phyloP scores from a whole-genome alignment of 2,113 vertebrate genomes.

The Chloebia gouldiae region DNA sequence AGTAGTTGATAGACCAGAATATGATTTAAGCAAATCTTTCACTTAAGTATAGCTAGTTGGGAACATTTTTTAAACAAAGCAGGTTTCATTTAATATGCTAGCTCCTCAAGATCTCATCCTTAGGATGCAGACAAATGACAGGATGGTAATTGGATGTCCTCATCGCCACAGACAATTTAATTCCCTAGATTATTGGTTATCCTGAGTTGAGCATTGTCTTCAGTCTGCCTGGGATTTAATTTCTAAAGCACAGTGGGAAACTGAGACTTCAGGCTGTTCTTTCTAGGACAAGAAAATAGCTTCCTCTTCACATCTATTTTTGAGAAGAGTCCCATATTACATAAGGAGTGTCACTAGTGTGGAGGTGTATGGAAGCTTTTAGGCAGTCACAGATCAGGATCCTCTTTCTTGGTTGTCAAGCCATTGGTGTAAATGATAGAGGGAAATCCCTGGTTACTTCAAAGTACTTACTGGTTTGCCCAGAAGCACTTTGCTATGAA shows the following conservation, averaged over 20 bases:
- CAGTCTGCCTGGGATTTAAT: not conserved
- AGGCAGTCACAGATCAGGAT: conserved; percentile 1
- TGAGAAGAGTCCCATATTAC: not conserved
- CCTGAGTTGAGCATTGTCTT: not conserved
- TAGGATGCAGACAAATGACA: not conserved
- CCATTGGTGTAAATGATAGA: not conserved
- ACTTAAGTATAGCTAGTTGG: not conserved
- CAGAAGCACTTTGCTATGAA: not conserved
- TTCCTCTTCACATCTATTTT: conserved; percentile 17
- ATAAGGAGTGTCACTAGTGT: not conserved
- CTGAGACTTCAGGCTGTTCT: not conserved
- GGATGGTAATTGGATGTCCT: not conserved
- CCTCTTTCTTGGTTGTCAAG: not conserved
- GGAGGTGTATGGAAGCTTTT: not conserved
- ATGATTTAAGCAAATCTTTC: not conserved
- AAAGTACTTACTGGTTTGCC: not conserved
- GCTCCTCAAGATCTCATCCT: not conserved
- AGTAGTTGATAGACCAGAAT: not conserved
- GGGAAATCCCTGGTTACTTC: conserved; percentile 9
- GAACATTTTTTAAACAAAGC: not conserved
- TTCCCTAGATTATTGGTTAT: conserved; percentile 11
- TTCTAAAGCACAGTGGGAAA: not conserved
- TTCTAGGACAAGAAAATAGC: conserved; percentile 24
- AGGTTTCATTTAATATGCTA: not conserved
- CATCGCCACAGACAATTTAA: not conserved